Evolutionary conservation across 2,113 vertebrate genomes (phyloP).

Genomic region (Glareola pratincola): DNA sequence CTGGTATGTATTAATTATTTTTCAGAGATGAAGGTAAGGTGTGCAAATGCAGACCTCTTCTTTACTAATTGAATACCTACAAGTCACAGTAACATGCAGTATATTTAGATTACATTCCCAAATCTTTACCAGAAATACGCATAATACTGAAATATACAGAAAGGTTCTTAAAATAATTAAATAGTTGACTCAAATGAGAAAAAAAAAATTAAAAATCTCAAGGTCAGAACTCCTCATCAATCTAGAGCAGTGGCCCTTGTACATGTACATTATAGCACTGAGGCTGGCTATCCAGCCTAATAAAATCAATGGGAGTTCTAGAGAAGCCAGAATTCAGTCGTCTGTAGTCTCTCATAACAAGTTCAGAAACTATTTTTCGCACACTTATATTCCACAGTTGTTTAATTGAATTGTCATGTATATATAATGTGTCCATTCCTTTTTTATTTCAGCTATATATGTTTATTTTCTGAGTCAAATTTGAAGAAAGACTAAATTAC

Average conservation of each 20-base stretch:
- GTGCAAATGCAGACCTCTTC: background rate
- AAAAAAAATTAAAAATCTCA: background rate
- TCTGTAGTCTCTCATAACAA: background rate
- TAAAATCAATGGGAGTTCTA: background rate
- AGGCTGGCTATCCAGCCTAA: background rate
- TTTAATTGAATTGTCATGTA: background rate
- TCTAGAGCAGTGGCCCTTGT: background rate
- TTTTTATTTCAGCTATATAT: background rate
- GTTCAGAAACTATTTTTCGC: background rate
- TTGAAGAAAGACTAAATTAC: background rate
- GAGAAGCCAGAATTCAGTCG: background rate
- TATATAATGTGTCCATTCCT: background rate
- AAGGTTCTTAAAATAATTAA: background rate
- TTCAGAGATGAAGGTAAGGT: background rate
- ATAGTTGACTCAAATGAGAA: background rate
- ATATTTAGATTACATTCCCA: background rate
- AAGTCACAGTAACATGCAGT: background rate
- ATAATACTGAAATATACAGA: background rate
- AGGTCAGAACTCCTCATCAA: background rate
- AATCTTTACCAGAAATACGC: background rate
- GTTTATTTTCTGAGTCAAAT: background rate
- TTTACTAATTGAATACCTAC: background rate
- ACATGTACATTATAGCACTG: background rate
- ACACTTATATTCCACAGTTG: background rate
- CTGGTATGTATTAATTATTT: conserved; percentile 20